A percentile compares a stretch with the other conserved stretches of the same genome.
Evolutionary conservation across 2,888 invertebrate genomes (phyloP).

Genomic region (Masnerella sp.): DNA sequence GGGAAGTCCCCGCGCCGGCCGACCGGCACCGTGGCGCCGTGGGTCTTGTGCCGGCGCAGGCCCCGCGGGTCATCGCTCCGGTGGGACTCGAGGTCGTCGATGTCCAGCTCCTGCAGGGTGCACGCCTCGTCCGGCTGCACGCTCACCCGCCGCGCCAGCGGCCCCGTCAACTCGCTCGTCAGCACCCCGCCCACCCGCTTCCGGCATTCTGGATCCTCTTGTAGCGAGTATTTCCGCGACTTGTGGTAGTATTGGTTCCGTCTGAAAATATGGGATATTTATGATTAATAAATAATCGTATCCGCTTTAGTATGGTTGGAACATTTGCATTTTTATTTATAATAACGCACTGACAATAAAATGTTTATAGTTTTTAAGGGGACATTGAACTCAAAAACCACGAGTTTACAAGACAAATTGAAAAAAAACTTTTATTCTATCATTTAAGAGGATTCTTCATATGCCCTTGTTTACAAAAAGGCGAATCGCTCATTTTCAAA

Average conservation of each 20-base stretch:
- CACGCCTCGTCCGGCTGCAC: slow-evolving; percentile 87
- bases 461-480: too few relatives aligned
- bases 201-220: slow-evolving; percentile 82
- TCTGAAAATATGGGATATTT: too few relatives aligned
- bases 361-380: too few relatives aligned
- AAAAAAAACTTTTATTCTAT: too few relatives aligned
- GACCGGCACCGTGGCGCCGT: slow-evolving; percentile 81
- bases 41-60: slow-evolving; percentile 82
- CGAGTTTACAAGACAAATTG: too few relatives aligned
- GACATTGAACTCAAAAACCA: too few relatives aligned
- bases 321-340: too few relatives aligned
- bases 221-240: slow-evolving; percentile 86
- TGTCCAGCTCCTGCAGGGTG: slow-evolving; percentile 86
- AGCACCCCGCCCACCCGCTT: slow-evolving; percentile 78
- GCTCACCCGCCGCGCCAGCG: slow-evolving; percentile 80
- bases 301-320: too few relatives aligned
- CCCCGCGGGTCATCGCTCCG: slow-evolving; percentile 86
- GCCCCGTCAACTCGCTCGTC: slow-evolving; percentile 66
- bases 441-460: too few relatives aligned
- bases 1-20: slow-evolving; percentile 81
- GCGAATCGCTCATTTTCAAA: too few relatives aligned
- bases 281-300: too few relatives aligned
- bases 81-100: slow-evolving; percentile 89
- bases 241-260: slow-evolving; percentile 82
- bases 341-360: too few relatives aligned